Evolutionary conservation across 1,140 invertebrate species (phyloP).

Genomic region (Dendroctonus ponderosae): DNA sequence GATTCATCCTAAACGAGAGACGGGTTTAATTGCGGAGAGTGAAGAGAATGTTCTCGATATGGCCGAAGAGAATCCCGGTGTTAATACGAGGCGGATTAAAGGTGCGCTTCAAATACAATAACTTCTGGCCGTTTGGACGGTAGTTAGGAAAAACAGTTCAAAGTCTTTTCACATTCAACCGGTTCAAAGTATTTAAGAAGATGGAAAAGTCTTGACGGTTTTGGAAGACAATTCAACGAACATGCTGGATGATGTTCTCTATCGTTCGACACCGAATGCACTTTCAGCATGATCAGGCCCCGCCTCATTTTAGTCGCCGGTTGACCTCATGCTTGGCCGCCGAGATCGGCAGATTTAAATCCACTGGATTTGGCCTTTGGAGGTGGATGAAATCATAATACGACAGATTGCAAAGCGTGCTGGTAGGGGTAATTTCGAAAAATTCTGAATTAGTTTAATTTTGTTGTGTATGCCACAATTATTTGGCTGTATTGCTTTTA

Average conservation of each 20-base stretch:
- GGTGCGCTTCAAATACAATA: slow-evolving; percentile 1
- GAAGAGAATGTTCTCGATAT: slow-evolving; percentile 8
- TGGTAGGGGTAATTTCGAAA: too few species aligned
- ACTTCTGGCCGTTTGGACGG: slow-evolving; percentile 1
- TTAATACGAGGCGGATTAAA: slow-evolving; percentile 9
- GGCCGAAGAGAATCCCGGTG: slow-evolving; percentile 10
- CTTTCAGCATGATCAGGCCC: slow-evolving; percentile 31
- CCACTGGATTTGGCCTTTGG: slow-evolving; percentile 10
- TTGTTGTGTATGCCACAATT: too few species aligned
- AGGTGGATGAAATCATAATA: background rate
- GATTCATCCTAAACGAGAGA: slow-evolving; percentile 10
- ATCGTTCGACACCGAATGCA: slow-evolving; percentile 15
- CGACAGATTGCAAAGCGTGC: too few species aligned
- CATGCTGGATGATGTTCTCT: slow-evolving; percentile 25
- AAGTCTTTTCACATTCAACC: background rate
- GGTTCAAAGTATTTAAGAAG: slow-evolving; percentile 7
- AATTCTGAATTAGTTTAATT: too few species aligned
- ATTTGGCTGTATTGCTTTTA: too few species aligned
- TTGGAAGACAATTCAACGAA: slow-evolving; percentile 14
- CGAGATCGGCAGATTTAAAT: slow-evolving; percentile 1
- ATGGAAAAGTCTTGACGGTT: too few species aligned
- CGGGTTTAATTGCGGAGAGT: background rate
- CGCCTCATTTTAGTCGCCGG: slow-evolving; percentile 13
- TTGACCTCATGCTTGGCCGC: slow-evolving; percentile 10
- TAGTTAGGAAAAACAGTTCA: slow-evolving; percentile 4